Percentiles rank a stretch among this genome's conserved stretches.
These are phyloP conservation scores for Ceriagrion tenellum DNA, from an alignment of 2,888 invertebrate species.

Conservation along the genomic window DNA sequence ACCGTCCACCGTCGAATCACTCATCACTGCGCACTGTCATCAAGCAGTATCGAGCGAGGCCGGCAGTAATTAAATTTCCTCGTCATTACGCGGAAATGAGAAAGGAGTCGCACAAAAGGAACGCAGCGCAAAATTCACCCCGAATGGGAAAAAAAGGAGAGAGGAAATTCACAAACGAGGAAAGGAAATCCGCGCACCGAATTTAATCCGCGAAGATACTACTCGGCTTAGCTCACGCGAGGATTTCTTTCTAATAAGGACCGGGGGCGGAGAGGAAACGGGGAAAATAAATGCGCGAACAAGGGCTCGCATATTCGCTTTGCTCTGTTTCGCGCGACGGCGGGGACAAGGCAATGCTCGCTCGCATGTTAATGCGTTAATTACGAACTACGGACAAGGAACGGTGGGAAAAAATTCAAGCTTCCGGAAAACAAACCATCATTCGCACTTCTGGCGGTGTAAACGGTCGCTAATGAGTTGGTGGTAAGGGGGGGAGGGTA, in stretches of 20 bases:
- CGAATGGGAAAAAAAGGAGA: not conserved
- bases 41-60: conserved; percentile 17
- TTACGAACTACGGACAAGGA: not conserved
- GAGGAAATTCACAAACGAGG: not conserved
- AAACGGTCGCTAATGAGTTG: conserved; percentile 10
- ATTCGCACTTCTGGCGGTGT: not conserved
- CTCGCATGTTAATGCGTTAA: not conserved
- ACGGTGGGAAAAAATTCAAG: not conserved
- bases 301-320: not conserved
- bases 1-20: not conserved
- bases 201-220: not conserved
- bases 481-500: not conserved
- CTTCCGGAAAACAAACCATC: not conserved
- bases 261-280: not conserved
- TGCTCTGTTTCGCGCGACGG: not conserved
- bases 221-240: not conserved
- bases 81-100: not conserved
- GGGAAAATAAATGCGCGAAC: not conserved
- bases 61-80: not conserved
- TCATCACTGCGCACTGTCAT: not conserved
- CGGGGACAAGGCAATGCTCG: conserved; percentile 11
- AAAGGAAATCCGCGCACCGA: not conserved
- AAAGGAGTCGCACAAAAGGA: not conserved
- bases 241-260: not conserved
- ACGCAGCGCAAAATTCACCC: not conserved